These are phyloP conservation scores for Tuberolachnus salignus DNA, from an alignment of 2,888 invertebrate species.

Conservation along the genomic window DNA sequence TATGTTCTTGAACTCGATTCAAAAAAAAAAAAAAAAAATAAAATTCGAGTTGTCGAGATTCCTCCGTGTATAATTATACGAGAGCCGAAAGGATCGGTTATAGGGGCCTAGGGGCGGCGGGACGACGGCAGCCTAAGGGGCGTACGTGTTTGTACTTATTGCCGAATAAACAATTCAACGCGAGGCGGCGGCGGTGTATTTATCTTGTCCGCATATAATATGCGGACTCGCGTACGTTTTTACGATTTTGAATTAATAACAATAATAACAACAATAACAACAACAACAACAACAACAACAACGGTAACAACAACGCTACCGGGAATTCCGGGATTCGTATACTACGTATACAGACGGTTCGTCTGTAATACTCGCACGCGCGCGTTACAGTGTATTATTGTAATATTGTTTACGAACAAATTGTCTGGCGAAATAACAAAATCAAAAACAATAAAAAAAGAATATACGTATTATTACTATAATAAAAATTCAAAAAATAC, in stretches of 20 bases:
- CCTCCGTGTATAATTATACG: no score
- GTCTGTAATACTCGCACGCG: no score
- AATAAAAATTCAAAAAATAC: not conserved
- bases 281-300: constrained; percentile 8
- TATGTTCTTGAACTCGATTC: no score
- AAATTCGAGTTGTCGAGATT: no score
- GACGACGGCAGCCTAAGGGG: not conserved
- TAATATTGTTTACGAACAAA: not conserved
- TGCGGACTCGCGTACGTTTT: constrained; percentile 1
- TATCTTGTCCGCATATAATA: constrained; percentile 6
- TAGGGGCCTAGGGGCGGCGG: no score
- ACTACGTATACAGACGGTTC: no score
- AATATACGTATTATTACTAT: not conserved
- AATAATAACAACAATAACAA: constrained; percentile 5
- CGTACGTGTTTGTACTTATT: constrained; percentile 5
- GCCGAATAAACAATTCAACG: not conserved
- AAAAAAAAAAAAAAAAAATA: no score
- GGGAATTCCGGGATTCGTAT: not conserved
- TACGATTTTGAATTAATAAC: constrained; percentile 22
- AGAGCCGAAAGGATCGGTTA: no score
- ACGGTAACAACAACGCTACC: not conserved
- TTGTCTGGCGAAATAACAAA: not conserved
- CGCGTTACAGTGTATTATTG: not conserved
- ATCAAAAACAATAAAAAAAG: not conserved
- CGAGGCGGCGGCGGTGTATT: not conserved